Evolutionary conservation across 2,888 invertebrate species (phyloP).

Genomic region (Lacanobia wlatinum): DNA sequence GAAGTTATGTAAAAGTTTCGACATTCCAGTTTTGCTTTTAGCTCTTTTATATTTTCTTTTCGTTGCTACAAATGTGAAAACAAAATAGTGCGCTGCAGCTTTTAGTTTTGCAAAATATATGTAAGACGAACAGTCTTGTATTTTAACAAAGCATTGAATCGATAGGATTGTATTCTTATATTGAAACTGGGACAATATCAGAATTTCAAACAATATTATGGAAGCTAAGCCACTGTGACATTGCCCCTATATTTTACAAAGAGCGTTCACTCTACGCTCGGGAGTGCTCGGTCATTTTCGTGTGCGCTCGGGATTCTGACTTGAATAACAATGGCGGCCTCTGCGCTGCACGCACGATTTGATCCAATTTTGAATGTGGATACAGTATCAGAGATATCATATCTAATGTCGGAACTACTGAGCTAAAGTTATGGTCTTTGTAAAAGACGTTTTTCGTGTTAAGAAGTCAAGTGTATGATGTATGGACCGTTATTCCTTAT

Average conservation of each 20-base stretch:
- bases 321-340: conserved; percentile 71
- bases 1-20: conserved; percentile 16
- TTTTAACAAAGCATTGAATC: neutral
- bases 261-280: conserved; percentile 43
- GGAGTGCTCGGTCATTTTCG: conserved; percentile 63
- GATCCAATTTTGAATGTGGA: conserved; percentile 64
- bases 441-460: conserved; percentile 1
- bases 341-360: conserved; percentile 66
- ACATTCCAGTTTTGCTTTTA: conserved; percentile 14
- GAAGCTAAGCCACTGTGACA: conserved; percentile 1
- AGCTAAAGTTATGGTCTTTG: conserved; percentile 19
- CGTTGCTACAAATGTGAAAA: conserved; percentile 10
- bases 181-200: conserved; percentile 25
- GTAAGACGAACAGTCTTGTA: neutral
- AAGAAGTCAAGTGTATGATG: neutral
- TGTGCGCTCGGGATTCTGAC: conserved; percentile 60
- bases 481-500: neutral
- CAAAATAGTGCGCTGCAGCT: neutral
- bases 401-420: conserved; percentile 12
- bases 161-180: conserved; percentile 1
- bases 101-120: conserved; percentile 7
- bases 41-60: conserved; percentile 1
- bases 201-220: conserved; percentile 10
- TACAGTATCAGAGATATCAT: conserved; percentile 44
- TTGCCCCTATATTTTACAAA: conserved; percentile 22